Base-by-base conservation (phyloP, 2,113 vertebrate genomes). In the Chelonoidis abingdonii region DNA sequence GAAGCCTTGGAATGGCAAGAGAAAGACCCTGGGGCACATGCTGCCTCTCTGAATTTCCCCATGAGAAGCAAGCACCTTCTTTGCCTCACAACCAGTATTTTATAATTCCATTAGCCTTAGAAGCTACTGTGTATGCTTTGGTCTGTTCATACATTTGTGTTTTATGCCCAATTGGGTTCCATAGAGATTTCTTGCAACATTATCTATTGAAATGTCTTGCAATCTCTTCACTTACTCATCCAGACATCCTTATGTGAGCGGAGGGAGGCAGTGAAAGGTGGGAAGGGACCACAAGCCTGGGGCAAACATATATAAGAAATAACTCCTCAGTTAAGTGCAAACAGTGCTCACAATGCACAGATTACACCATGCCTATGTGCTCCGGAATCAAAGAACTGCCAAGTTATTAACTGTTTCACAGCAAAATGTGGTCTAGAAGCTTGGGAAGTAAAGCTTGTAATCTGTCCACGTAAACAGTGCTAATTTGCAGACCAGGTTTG, bases 41-140 rank as follows among this genome's bases (percentile, higher is more conserved):
- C 87, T 82, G 21, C 31, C 6, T 89, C 31, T 17, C 27, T 49
- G 22, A 3, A 10, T 89, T 89, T 6, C 41, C 27, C 52, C 31
- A 86, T 22, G 27, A 4, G 80, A 95, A 84, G 16, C 49, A 93
- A 89, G 19, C 54, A 41, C 1, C 56, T 4, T 44, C 2, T 94
- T 96, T 65, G 5, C 57, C n/a, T 83, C 90, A 72, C 27, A 89
- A 76, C 1, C 0, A 11, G 24, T 83, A 84, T 53, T 92, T 91
- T 89, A 7, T 87, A 80, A 92, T 83, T 91, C 79, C 17, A 29
- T 93, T 89, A 94, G 35, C 5, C 14, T 92, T 86, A 44, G 88
- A 86, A 88, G 24, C 3, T 80, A 82, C 25, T 72, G 1, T 57
- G 12, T 79, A 17, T 90, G 54, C 89, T 90, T 76, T 88, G 1